A percentile compares a stretch with the other conserved stretches of the same genome.
phyloP scores from a whole-genome alignment of 35 echinoderm and acorn worm genomes.

The Apostichopus californicus region DNA sequence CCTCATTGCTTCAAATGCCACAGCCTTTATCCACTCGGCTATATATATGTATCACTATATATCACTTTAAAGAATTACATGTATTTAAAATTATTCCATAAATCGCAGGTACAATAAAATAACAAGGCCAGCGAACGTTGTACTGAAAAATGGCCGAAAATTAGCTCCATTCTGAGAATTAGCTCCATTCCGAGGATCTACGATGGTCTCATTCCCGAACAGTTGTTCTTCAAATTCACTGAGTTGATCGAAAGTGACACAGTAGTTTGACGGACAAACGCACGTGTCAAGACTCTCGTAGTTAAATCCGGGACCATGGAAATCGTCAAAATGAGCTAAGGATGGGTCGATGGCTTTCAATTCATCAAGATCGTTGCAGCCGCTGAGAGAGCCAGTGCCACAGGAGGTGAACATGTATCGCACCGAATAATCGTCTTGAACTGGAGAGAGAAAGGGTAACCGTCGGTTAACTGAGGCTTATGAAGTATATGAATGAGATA shows the following conservation, averaged over 20 bases:
- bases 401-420: not conserved
- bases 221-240: not conserved
- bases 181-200: not conserved
- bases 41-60: too few species aligned
- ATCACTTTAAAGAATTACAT: too few species aligned
- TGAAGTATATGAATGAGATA: not conserved
- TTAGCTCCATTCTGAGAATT: not conserved
- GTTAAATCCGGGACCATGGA: not conserved
- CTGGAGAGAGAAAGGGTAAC: not conserved
- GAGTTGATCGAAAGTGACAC: not conserved
- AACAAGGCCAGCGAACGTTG: too few species aligned
- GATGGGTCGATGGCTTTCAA: not conserved
- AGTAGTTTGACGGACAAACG: conserved; percentile 1
- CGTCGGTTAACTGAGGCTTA: not conserved
- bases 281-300: conserved; percentile 24
- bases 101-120: too few species aligned
- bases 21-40: too few species aligned
- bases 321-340: not conserved
- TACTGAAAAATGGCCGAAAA: too few species aligned
- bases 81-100: too few species aligned
- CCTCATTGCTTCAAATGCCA: too few species aligned
- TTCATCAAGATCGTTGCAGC: not conserved
- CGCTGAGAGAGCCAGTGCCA: not conserved
- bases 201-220: not conserved
- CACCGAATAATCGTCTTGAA: not conserved